Conservation (phyloP, 2,797 vertebrate species). For the Anguilla obscura region DNA sequence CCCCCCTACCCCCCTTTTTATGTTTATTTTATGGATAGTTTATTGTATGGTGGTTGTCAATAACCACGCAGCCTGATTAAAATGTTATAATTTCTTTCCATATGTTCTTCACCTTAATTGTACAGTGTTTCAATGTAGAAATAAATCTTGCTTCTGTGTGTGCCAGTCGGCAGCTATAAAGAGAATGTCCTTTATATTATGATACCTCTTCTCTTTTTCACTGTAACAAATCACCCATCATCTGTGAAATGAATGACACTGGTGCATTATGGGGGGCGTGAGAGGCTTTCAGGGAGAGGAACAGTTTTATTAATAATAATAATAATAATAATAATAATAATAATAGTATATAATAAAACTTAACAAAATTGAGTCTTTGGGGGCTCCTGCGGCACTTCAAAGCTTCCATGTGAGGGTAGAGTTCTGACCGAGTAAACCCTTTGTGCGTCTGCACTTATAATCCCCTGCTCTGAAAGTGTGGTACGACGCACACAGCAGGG, state of each 20-base stretch:
- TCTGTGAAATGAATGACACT: not conserved
- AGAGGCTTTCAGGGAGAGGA: not conserved
- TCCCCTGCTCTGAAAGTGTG: not conserved
- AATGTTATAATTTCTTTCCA: not conserved
- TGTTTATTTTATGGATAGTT: not conserved
- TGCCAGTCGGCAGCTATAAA: not conserved
- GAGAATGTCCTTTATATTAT: not conserved
- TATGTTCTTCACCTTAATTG: constrained; percentile 4
- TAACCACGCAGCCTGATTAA: no score
- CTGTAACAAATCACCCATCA: not conserved
- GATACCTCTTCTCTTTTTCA: not conserved
- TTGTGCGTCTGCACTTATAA: not conserved
- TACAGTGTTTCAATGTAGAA: not conserved
- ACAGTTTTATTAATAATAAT: not conserved
- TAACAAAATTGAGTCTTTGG: not conserved
- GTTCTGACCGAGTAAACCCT: not conserved
- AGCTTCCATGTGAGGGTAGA: not conserved
- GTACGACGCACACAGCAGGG: not conserved
- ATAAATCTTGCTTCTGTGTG: not conserved
- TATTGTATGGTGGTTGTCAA: not conserved
- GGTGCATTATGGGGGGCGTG: not conserved
- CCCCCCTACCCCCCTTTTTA: not conserved
- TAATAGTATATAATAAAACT: not conserved
- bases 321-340: no score
- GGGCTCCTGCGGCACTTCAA: not conserved